Evolutionary conservation across 2,888 invertebrate genomes (phyloP).

Genomic region (Tillus elongatus): DNA sequence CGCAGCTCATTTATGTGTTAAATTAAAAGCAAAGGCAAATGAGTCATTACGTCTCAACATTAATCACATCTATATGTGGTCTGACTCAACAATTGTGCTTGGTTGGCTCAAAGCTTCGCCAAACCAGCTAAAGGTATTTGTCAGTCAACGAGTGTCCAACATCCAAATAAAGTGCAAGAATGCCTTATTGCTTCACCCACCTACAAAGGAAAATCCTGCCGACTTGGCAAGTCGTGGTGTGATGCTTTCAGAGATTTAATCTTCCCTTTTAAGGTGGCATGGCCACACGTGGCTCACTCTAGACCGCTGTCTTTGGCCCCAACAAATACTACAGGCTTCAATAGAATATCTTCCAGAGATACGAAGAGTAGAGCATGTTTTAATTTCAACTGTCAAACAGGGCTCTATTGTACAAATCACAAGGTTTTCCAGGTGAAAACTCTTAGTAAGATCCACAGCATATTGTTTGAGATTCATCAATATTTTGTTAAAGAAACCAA

Average conservation of each 20-base stretch:
- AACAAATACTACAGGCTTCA: too few relatives aligned
- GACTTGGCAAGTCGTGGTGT: neutral
- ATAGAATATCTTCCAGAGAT: neutral
- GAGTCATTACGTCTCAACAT: neutral
- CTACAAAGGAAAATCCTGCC: neutral
- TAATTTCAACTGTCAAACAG: neutral
- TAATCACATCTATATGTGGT: neutral
- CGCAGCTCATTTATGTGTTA: neutral
- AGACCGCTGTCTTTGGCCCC: too few relatives aligned
- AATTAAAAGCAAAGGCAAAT: neutral
- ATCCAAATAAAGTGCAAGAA: neutral
- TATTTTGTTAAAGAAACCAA: too few relatives aligned
- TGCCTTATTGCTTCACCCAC: neutral
- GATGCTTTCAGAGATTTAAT: too few relatives aligned
- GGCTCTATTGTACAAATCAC: neutral
- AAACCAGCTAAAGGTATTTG: neutral
- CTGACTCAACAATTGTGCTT: neutral
- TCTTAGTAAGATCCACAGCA: neutral
- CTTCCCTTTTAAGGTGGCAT: neutral
- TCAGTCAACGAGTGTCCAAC: neutral
- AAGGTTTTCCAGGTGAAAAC: neutral
- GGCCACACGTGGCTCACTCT: neutral
- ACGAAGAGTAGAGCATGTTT: neutral
- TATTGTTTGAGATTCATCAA: neutral
- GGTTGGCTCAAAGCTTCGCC: neutral